Conservation (phyloP, 1,140 invertebrate genomes). For the Drosophila lini region DNA sequence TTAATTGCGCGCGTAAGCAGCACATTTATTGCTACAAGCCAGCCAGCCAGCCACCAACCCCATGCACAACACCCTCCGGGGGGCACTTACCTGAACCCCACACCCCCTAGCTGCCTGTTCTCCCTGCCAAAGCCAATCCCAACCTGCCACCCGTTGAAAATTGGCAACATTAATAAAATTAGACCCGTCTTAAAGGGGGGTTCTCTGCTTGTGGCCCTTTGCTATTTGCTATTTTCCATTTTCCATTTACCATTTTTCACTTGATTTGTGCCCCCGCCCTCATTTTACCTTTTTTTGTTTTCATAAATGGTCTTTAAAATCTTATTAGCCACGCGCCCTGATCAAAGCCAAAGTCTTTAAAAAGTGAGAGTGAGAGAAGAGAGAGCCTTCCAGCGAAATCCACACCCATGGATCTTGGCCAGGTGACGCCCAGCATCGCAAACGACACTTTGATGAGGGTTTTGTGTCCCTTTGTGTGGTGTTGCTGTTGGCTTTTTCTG, state of each 20-base stretch:
- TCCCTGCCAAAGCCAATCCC: conserved; percentile 7
- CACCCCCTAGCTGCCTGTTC: too few species aligned
- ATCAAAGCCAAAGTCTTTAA: conserved; percentile 59
- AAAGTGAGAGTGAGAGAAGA: background rate
- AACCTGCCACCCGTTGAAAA: conserved; percentile 61
- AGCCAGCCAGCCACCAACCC: background rate
- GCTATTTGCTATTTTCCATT: background rate
- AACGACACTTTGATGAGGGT: conserved; percentile 49
- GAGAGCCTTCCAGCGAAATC: conserved; percentile 9
- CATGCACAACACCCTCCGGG: conserved; percentile 3
- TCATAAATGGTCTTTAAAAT: conserved; percentile 67
- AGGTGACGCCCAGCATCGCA: conserved; percentile 33
- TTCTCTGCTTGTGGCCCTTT: background rate
- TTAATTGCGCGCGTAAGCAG: conserved; percentile 79
- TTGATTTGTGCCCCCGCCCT: conserved; percentile 23
- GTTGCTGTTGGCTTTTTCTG: conserved; percentile 1
- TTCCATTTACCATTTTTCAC: conserved; percentile 59
- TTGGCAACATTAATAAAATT: conserved; percentile 83
- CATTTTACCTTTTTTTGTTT: background rate
- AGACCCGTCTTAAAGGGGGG: conserved; percentile 31
- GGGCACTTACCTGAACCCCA: conserved; percentile 23
- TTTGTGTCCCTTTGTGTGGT: conserved; percentile 9
- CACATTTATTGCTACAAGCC: conserved; percentile 58
- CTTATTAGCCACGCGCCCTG: conserved; percentile 59
- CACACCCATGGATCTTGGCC: conserved; percentile 10